Conservation (phyloP, 1,140 invertebrate species). For the Microvelia longipes region DNA sequence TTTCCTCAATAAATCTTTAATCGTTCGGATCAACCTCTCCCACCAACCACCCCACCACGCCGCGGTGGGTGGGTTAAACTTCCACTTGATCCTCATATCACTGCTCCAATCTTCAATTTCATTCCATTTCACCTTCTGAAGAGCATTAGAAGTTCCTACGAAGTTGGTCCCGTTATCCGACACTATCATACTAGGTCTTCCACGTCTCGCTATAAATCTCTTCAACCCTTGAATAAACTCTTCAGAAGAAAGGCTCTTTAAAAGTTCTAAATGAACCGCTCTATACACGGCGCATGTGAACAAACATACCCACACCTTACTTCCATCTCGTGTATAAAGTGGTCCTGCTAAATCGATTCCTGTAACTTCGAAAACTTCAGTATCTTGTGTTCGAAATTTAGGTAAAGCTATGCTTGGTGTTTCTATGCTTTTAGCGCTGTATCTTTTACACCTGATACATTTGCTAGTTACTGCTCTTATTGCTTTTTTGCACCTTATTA, state of each 20-base stretch:
- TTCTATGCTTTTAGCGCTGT: constrained; percentile 2
- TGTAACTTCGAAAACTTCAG: constrained; percentile 17
- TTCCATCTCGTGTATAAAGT: constrained; percentile 17
- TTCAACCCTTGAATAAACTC: constrained; percentile 17
- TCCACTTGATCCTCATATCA: neutral
- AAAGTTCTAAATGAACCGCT: constrained; percentile 18
- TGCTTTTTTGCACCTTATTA: neutral
- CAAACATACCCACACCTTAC: constrained; percentile 27
- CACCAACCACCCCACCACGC: constrained; percentile 6
- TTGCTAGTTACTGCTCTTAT: neutral
- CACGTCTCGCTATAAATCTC: constrained; percentile 26
- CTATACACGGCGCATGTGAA: constrained; percentile 25
- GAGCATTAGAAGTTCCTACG: constrained; percentile 7
- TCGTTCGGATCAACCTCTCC: constrained; percentile 9
- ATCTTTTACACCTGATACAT: constrained; percentile 15
- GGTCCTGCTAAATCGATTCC: constrained; percentile 26
- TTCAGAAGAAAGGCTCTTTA: constrained; percentile 22
- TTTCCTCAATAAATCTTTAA: constrained; percentile 24
- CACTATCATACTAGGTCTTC: constrained; percentile 27
- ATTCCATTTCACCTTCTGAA: neutral
- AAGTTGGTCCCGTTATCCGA: constrained; percentile 32
- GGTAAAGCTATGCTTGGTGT: neutral
- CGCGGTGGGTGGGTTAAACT: neutral
- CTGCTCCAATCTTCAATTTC: constrained; percentile 4
- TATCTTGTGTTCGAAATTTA: neutral